Conservation (phyloP, 1,140 invertebrate species). For the Cecropterus lyciades region DNA sequence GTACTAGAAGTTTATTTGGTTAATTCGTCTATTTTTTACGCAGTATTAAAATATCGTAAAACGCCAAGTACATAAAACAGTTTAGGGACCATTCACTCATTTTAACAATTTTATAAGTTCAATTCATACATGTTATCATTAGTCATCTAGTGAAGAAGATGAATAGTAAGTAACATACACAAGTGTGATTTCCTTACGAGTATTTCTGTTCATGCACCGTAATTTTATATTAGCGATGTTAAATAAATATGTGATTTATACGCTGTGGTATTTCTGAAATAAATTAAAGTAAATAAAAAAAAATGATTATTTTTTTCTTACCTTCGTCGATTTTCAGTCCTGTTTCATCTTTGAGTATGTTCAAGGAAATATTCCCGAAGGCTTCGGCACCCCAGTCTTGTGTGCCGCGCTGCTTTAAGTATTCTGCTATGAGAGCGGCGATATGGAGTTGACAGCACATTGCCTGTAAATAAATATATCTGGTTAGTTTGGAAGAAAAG, state of each 20-base stretch:
- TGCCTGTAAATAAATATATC: slow-evolving; percentile 83
- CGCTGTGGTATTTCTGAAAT: slow-evolving; percentile 52
- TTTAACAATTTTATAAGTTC: not conserved
- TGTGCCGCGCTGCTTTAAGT: slow-evolving; percentile 91
- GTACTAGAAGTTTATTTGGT: not conserved
- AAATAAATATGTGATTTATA: slow-evolving; percentile 32
- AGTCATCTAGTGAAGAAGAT: not conserved
- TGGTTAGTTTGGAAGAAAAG: not conserved
- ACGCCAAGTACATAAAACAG: not conserved
- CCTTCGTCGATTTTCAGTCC: slow-evolving; percentile 92
- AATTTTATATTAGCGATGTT: slow-evolving; percentile 20
- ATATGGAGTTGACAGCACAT: slow-evolving; percentile 96
- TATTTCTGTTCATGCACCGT: slow-evolving; percentile 17
- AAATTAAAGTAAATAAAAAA: slow-evolving; percentile 40
- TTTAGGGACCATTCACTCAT: not conserved
- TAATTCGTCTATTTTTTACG: not conserved
- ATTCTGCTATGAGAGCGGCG: slow-evolving; percentile 96
- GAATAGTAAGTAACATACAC: not conserved
- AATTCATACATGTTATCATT: not conserved
- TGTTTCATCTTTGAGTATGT: slow-evolving; percentile 93
- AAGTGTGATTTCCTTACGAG: not conserved
- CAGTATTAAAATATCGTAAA: not conserved
- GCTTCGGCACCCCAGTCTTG: slow-evolving; percentile 92
- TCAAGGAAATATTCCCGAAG: slow-evolving; percentile 93
- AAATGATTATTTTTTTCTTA: slow-evolving; percentile 67